Evolutionary conservation across 1,140 invertebrate species (phyloP), one percentile per base, ranked within the genome.

Genomic region (Atopsyche davidsoni): DNA sequence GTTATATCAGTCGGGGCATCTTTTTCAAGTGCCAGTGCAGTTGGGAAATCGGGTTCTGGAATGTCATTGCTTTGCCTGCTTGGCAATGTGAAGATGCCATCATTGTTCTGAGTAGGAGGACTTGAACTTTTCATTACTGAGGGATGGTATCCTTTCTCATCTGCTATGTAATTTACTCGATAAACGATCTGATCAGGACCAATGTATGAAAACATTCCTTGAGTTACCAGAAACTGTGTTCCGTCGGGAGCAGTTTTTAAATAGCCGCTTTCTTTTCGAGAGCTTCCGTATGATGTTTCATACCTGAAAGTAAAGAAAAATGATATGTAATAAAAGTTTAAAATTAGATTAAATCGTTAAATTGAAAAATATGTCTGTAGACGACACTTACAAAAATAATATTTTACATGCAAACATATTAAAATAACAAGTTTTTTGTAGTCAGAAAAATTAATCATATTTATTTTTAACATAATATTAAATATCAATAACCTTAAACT

Each of bases 81-180:
- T n/a, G n/a, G n/a, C n/a, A n/a, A n/a, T n/a, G n/a, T n/a, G n/a
- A n/a, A n/a, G n/a, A n/a, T n/a, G n/a, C n/a, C n/a, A n/a, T n/a
- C n/a, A n/a, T n/a, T n/a, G n/a, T n/a, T n/a, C n/a, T n/a, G n/a
- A n/a, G n/a, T n/a, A n/a, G n/a, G n/a, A n/a, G n/a, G n/a, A n/a
- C n/a, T n/a, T n/a, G n/a, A n/a, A n/a, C n/a, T n/a, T 28, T 39
- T 23, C 13, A 19, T 25, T 14, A 18, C 7, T 22, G 18, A 10
- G 47, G 73, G 66, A 46, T 65, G 68, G 59, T 65, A 75, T 36
- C 73, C 73, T 22, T 70, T 64, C 57, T 72, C 69, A 54, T 74
- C 73, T 32, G 73, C 71, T 11, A 63, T 56, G 46, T 72, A 74
- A 22, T 47, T 58, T 21, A 73, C 63, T 23, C 41, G 31, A 51